Conservation (phyloP, 2,888 invertebrate species). For the Caenorhabditis sp. region DNA sequence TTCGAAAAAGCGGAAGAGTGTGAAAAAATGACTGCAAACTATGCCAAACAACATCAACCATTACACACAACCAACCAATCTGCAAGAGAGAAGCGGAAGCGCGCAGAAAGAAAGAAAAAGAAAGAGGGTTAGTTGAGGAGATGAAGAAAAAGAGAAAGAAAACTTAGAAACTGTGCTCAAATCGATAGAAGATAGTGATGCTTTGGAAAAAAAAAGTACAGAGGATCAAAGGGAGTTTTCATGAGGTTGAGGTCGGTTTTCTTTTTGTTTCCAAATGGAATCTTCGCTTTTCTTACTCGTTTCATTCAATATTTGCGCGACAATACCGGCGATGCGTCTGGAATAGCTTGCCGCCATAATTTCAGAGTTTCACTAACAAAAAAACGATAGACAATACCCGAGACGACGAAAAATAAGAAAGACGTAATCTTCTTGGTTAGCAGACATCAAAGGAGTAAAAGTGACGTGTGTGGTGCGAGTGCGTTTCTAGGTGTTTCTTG, state of each 20-base stretch:
- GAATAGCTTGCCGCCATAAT: constrained; percentile 48
- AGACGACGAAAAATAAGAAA: too few relatives aligned
- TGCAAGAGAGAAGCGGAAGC: not conserved
- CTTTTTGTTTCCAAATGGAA: constrained; percentile 3
- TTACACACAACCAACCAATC: constrained; percentile 12
- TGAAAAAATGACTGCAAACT: constrained; percentile 18
- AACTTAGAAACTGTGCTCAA: not conserved
- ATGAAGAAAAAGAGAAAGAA: not conserved
- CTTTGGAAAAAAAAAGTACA: too few relatives aligned
- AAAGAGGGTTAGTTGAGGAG: not conserved
- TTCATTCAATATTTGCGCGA: not conserved
- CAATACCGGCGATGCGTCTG: constrained; percentile 48
- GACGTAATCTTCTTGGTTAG: too few relatives aligned
- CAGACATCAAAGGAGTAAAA: too few relatives aligned
- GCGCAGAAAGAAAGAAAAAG: constrained; percentile 4
- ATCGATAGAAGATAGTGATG: too few relatives aligned
- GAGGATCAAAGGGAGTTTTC: constrained; percentile 4
- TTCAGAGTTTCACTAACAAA: constrained; percentile 7
- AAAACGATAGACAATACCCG: not conserved
- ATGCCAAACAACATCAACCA: constrained; percentile 29
- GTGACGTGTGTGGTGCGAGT: constrained; percentile 13
- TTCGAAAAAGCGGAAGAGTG: not conserved
- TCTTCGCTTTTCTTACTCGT: too few relatives aligned
- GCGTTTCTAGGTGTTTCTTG: not conserved
- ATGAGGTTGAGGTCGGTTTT: constrained; percentile 20